Percentiles rank a stretch among this genome's conserved stretches.
Evolutionary conservation across 2,113 vertebrate species (phyloP).

Genomic region (Nibea coibor): DNA sequence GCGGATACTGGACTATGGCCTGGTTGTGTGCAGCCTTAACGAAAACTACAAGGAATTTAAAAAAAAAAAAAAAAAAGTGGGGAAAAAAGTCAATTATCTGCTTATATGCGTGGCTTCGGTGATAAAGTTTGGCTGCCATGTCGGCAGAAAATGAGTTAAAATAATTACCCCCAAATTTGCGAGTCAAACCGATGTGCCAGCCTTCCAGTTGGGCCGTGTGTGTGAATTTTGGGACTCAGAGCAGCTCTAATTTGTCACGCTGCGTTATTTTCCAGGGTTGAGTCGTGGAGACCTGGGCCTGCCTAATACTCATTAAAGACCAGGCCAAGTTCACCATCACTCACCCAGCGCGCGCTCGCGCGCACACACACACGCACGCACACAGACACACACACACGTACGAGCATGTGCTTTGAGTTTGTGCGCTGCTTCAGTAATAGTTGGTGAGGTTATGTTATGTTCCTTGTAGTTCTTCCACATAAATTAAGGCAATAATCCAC

Average conservation of each 20-base stretch:
- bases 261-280: slow-evolving; percentile 74
- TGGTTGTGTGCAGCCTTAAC: slow-evolving; percentile 6
- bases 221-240: slow-evolving; percentile 60
- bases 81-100: not conserved
- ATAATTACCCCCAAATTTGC: slow-evolving; percentile 49
- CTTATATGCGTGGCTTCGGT: slow-evolving; percentile 12
- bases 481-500: slow-evolving; percentile 46
- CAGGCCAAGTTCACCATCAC: slow-evolving; percentile 75
- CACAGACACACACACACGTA: not conserved
- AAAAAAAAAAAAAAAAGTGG: not conserved
- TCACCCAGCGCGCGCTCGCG: not conserved
- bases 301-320: slow-evolving; percentile 74
- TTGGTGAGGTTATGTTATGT: slow-evolving; percentile 27
- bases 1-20: not conserved
- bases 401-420: slow-evolving; percentile 61
- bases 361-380: not conserved
- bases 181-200: slow-evolving; percentile 40
- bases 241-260: slow-evolving; percentile 70
- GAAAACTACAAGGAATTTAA: slow-evolving; percentile 7
- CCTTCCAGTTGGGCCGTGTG: slow-evolving; percentile 38
- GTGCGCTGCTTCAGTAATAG: slow-evolving; percentile 28
- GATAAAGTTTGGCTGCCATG: slow-evolving; percentile 22
- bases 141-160: slow-evolving; percentile 42
- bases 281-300: slow-evolving; percentile 55
- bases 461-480: slow-evolving; percentile 28